Percentiles rank a stretch among this genome's conserved stretches.
phyloP scores from a whole-genome alignment of 2,797 vertebrate genomes.

The Anguilla anguilla region DNA sequence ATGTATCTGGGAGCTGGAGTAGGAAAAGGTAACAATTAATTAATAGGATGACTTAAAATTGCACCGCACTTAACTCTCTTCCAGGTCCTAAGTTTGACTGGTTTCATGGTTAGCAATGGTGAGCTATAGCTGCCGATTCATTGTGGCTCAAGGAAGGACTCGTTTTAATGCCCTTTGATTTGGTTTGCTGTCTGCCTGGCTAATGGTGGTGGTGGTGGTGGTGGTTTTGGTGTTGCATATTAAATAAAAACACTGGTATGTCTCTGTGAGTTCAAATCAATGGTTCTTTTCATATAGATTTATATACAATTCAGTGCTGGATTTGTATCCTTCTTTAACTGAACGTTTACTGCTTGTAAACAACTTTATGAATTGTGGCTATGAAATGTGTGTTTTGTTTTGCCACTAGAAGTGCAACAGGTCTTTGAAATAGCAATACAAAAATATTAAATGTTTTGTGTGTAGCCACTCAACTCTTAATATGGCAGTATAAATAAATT shows the following conservation, averaged over 20 bases:
- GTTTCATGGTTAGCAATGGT: background rate
- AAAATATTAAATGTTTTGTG: background rate
- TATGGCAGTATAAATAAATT: background rate
- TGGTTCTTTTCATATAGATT: slow-evolving; percentile 23
- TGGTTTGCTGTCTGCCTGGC: slow-evolving; percentile 20
- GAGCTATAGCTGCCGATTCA: slow-evolving; percentile 20
- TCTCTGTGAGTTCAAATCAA: slow-evolving; percentile 31
- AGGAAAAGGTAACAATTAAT: slow-evolving; percentile 14
- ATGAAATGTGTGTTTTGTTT: background rate
- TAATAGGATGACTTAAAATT: slow-evolving; percentile 36
- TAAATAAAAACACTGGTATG: slow-evolving; percentile 51
- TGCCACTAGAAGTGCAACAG: background rate
- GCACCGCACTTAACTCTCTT: slow-evolving; percentile 39
- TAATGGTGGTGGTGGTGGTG: slow-evolving; percentile 38
- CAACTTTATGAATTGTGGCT: background rate
- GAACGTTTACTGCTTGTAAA: background rate
- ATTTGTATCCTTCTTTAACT: background rate
- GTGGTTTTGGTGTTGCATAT: slow-evolving; percentile 42
- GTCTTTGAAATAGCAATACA: background rate
- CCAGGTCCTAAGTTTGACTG: slow-evolving; percentile 25
- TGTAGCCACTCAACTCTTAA: background rate
- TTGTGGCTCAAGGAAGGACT: slow-evolving; percentile 24
- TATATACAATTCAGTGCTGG: background rate
- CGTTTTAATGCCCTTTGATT: slow-evolving; percentile 23
- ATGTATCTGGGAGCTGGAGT: slow-evolving; percentile 17